A percentile compares a stretch with the other conserved stretches of the same genome.
Evolutionary conservation across 2,888 invertebrate species (phyloP).

Genomic region (Parapristionchus giblindavisi): DNA sequence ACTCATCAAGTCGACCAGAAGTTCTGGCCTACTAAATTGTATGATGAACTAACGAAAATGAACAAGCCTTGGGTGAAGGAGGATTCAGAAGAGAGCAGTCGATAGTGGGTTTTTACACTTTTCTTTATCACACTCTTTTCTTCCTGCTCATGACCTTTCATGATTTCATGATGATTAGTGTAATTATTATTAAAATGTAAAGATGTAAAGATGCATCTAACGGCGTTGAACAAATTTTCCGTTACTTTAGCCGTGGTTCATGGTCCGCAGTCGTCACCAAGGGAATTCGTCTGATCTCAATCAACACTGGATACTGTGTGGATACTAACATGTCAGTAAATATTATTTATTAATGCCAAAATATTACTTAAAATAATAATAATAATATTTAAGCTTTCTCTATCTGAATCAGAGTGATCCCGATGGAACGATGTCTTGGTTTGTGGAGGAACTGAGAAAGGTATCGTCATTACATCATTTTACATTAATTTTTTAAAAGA

Average conservation of each 20-base stretch:
- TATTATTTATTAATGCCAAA: background rate
- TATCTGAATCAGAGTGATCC: conserved; percentile 86
- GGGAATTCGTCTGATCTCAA: conserved; percentile 62
- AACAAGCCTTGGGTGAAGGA: conserved; percentile 83
- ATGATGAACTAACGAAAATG: conserved; percentile 78
- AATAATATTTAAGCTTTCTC: conserved; percentile 75
- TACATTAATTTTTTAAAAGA: too few species aligned
- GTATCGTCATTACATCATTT: too few species aligned
- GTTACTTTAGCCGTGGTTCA: conserved; percentile 79
- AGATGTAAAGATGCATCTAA: too few species aligned
- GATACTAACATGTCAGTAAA: conserved; percentile 69
- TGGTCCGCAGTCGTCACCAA: conserved; percentile 78
- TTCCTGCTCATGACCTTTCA: too few species aligned
- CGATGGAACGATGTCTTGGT: conserved; percentile 83
- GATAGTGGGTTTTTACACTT: background rate
- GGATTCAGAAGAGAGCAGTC: conserved; percentile 45
- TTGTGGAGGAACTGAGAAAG: conserved; percentile 77
- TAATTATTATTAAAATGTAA: too few species aligned
- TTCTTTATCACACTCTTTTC: too few species aligned
- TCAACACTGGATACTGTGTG: conserved; percentile 71
- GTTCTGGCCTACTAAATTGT: conserved; percentile 81
- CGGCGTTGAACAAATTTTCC: background rate
- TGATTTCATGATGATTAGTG: too few species aligned
- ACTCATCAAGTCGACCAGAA: conserved; percentile 69
- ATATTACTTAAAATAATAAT: too few species aligned